These are phyloP conservation scores for Pampus argenteus DNA, from an alignment of 2,797 vertebrate species.

Conservation along the genomic window DNA sequence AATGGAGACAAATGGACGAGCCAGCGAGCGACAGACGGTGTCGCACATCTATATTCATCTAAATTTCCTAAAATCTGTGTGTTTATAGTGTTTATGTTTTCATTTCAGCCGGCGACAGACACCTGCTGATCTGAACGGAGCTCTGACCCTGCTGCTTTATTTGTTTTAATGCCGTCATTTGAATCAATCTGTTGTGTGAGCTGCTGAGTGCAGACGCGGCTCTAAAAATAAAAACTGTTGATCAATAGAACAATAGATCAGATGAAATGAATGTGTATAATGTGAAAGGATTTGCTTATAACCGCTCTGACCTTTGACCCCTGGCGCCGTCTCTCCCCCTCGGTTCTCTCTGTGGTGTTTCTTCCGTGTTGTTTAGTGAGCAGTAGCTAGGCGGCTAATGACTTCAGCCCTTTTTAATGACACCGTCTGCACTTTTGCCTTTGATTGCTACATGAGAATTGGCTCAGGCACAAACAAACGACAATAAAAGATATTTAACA, in stretches of 20 bases:
- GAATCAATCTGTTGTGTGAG: background rate
- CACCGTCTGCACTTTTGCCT: slow-evolving; percentile 45
- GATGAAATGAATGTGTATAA: too few species aligned
- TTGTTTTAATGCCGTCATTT: too few species aligned
- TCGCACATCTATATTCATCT: slow-evolving; percentile 71
- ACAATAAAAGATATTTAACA: slow-evolving; percentile 68
- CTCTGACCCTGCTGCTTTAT: background rate
- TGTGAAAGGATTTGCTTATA: too few species aligned
- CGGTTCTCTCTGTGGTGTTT: background rate
- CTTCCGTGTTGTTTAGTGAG: slow-evolving; percentile 34
- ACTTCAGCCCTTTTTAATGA: slow-evolving; percentile 44
- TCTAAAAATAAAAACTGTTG: too few species aligned
- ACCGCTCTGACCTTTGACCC: slow-evolving; percentile 9
- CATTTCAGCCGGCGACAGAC: background rate
- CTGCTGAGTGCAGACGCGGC: background rate
- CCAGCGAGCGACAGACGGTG: slow-evolving; percentile 70
- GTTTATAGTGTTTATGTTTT: slow-evolving; percentile 41
- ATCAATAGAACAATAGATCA: too few species aligned
- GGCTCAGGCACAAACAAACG: slow-evolving; percentile 51
- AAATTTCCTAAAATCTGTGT: slow-evolving; percentile 38
- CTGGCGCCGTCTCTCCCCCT: background rate
- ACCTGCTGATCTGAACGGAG: slow-evolving; percentile 7
- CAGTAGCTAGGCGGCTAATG: slow-evolving; percentile 42
- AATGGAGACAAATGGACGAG: slow-evolving; percentile 83
- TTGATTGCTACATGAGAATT: slow-evolving; percentile 52